Percentiles rank a stretch among this genome's conserved stretches.
Evolutionary conservation across 2,797 vertebrate genomes (phyloP).

Genomic region (Acanthurus lineatus): DNA sequence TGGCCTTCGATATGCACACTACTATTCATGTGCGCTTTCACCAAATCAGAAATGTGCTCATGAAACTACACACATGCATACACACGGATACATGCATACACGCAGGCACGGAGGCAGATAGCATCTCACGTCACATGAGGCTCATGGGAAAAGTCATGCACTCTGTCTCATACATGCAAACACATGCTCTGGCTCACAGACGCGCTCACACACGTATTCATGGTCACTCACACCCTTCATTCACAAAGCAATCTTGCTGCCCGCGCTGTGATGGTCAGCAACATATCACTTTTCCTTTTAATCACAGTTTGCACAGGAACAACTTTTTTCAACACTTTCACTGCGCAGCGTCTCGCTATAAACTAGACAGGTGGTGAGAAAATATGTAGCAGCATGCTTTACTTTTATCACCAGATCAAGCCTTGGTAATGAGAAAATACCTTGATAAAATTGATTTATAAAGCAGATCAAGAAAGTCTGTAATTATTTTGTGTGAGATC

Average conservation of each 20-base stretch:
- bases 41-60: slow-evolving; percentile 35
- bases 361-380: slow-evolving; percentile 32
- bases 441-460: background rate
- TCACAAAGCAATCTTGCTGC: slow-evolving; percentile 47
- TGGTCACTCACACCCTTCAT: slow-evolving; percentile 44
- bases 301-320: slow-evolving; percentile 24
- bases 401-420: background rate
- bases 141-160: slow-evolving; percentile 69
- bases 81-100: slow-evolving; percentile 4
- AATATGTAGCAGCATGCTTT: slow-evolving; percentile 14
- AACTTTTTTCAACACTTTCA: slow-evolving; percentile 43
- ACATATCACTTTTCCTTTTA: slow-evolving; percentile 47
- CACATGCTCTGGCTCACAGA: slow-evolving; percentile 60
- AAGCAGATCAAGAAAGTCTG: background rate
- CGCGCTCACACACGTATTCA: slow-evolving; percentile 58
- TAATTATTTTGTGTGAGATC: slow-evolving; percentile 9
- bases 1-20: slow-evolving; percentile 48
- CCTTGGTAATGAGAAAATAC: background rate
- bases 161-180: slow-evolving; percentile 69
- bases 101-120: slow-evolving; percentile 15
- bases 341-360: slow-evolving; percentile 10
- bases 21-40: slow-evolving; percentile 2
- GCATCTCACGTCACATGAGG: slow-evolving; percentile 62
- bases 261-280: slow-evolving; percentile 45
- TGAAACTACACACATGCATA: slow-evolving; percentile 11